phyloP scores from a whole-genome alignment of 92 coral and sea anemone genomes.

The Umimayanthus chanpuru region DNA sequence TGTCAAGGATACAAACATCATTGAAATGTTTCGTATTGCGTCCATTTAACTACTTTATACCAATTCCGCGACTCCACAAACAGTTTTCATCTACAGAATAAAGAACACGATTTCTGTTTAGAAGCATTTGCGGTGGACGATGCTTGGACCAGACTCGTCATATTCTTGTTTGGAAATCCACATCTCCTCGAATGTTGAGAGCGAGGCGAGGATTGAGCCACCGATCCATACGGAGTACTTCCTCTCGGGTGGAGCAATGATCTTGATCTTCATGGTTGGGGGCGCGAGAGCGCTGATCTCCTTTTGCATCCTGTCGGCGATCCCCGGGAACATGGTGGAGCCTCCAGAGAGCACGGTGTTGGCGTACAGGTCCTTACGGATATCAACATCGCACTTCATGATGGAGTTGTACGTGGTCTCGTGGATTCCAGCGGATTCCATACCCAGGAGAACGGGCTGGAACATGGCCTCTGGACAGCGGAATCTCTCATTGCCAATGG shows the following conservation, averaged over 20 bases:
- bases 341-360: constrained; percentile 64
- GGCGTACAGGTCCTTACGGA: too few relatives aligned
- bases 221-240: too few relatives aligned
- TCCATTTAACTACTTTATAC: too few relatives aligned
- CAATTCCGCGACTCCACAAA: too few relatives aligned
- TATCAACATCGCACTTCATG: too few relatives aligned
- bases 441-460: constrained; percentile 94
- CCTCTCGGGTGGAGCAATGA: constrained; percentile 40
- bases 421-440: constrained; percentile 98
- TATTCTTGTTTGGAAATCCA: constrained; percentile 94
- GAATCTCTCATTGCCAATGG: constrained; percentile 97
- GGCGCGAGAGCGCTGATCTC: too few relatives aligned
- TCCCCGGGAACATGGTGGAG: constrained; percentile 87
- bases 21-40: too few relatives aligned
- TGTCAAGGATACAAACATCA: too few relatives aligned
- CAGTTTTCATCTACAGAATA: too few relatives aligned
- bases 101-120: constrained; percentile 37
- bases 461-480: constrained; percentile 93
- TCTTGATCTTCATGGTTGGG: constrained; percentile 49
- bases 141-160: constrained; percentile 95
- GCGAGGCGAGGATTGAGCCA: too few relatives aligned
- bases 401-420: constrained; percentile 91
- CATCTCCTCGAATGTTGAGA: constrained; percentile 65
- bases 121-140: constrained; percentile 98
- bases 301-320: too few relatives aligned